Base-by-base conservation (phyloP, 2,113 vertebrate species). In the Carettochelys insculpta region DNA sequence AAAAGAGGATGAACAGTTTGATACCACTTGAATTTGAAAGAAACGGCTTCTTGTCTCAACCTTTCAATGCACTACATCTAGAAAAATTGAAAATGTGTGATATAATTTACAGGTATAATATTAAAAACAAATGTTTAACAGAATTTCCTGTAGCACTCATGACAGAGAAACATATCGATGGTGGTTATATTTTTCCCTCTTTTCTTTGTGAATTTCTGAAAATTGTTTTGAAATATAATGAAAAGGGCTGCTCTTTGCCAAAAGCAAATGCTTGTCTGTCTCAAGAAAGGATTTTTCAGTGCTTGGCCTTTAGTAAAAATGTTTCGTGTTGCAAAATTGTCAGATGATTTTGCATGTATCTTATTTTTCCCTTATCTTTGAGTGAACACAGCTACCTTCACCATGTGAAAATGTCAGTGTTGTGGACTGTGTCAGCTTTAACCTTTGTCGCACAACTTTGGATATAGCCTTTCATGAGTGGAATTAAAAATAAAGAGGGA, bases 401-500 rank as follows among this genome's bases (percentile, higher is more conserved):
- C 68, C 77, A 5, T 11, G 77, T 77, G 89, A 84, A 94, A 95
- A 89, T 86, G 5, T 77, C 83, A 45, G 83, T 88, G 78, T 90
- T 71, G 86, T 34, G 77, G 89, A 61, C 88, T 93, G 68, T 93
- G 78, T 86, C 91, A 94, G 65, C 81, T 91, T 92, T 95, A 97
- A 92, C 92, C 75, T 92, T 94, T 89, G 91, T 90, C 87, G 56
- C 13, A 83, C 73, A 77, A 76, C 88, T 93, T 83, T 31, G 75
- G 71, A 88, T 88, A 22, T 2, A 77, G 16, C 45, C 89, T 94
- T 92, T 92, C 65, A 56, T 88, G 58, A 90, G 90, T 80, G 29
- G 68, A 92, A 80, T n/a, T 82, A 82, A 93, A 96, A 96, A 91
- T 75, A 94, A 95, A 95, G 58, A 92, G 41, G 22, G 53, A 92